Conservation (phyloP, 2,888 invertebrate genomes). For the Eupithecia exiguata region DNA sequence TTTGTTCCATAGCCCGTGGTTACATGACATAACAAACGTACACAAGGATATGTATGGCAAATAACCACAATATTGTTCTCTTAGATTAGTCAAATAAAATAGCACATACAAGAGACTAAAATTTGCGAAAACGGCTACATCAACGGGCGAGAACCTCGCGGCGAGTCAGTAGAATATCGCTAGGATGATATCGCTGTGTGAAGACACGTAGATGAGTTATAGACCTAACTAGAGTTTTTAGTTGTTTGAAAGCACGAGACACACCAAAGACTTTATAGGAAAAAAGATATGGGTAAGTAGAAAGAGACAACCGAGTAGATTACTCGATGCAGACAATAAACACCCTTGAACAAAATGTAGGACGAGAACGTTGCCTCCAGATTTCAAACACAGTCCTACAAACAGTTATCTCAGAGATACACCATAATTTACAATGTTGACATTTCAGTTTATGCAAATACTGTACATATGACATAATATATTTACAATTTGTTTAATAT, state of each 20-base stretch:
- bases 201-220: background rate
- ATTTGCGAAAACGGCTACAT: background rate
- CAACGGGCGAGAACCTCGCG: background rate
- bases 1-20: background rate
- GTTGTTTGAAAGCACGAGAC: background rate
- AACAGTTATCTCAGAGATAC: conserved; percentile 13
- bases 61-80: background rate
- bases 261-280: background rate
- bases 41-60: background rate
- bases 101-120: background rate
- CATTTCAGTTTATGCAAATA: conserved; percentile 36
- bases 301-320: background rate
- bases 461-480: conserved; percentile 35
- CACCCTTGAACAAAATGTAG: conserved; percentile 20
- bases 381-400: conserved; percentile 5
- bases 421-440: conserved; percentile 25
- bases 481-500: conserved; percentile 30
- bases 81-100: background rate
- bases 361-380: conserved; percentile 3
- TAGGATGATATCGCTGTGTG: background rate
- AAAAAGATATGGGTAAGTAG: background rate
- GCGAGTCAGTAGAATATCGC: background rate
- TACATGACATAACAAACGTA: background rate
- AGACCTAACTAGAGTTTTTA: background rate
- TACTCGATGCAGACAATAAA: background rate